phyloP scores from a whole-genome alignment of 2,113 vertebrate genomes.

The Sceloporus undulatus region DNA sequence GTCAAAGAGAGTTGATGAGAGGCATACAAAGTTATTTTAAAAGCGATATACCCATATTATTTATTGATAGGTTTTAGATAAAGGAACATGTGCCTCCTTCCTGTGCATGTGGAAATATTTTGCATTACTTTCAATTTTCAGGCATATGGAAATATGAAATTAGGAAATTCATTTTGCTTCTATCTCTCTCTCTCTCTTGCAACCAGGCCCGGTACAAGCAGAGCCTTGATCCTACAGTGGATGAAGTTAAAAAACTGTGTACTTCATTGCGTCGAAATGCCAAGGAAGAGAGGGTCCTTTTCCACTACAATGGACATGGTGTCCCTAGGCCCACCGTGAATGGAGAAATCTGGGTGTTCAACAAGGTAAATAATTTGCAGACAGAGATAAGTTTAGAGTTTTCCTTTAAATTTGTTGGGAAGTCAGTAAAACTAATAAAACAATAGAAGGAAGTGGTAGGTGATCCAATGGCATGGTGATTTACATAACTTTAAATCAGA shows the following conservation, averaged over 20 bases:
- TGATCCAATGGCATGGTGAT: background rate
- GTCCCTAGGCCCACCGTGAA: conserved; percentile 97
- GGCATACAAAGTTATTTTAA: background rate
- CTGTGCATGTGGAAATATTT: background rate
- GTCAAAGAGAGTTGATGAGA: background rate
- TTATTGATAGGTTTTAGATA: background rate
- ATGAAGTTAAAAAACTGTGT: conserved; percentile 98
- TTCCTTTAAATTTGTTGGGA: fast-evolving
- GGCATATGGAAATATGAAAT: background rate
- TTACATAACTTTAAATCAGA: too few species aligned
- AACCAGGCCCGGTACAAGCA: conserved; percentile 95
- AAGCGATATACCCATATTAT: background rate
- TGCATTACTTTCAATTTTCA: background rate
- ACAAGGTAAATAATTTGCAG: conserved; percentile 85
- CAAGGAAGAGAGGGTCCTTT: conserved; percentile 97
- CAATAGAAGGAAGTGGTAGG: background rate
- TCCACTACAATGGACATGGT: conserved; percentile 99
- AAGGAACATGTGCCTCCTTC: fast-evolving
- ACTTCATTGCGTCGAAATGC: conserved; percentile 94
- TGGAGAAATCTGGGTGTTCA: conserved; percentile 99
- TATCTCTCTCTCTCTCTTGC: conserved; percentile 30
- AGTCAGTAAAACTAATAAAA: background rate
- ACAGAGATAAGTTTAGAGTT: fast-evolving
- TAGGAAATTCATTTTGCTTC: background rate
- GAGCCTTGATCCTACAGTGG: conserved; percentile 96